Evolutionary conservation across 2,888 invertebrate species (phyloP).

Genomic region (Beris chalybata): DNA sequence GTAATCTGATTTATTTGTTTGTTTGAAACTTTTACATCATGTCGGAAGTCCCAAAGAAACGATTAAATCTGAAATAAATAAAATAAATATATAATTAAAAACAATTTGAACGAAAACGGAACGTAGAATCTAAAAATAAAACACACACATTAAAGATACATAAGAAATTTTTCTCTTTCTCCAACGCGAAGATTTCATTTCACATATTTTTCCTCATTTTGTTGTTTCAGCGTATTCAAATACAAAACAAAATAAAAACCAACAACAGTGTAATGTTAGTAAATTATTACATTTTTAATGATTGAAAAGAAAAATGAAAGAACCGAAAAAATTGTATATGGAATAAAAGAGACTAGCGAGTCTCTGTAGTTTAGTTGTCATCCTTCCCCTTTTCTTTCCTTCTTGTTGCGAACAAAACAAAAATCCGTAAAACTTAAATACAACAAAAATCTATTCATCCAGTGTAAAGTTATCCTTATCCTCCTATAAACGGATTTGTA

Average conservation of each 20-base stretch:
- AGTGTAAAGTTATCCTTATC: slow-evolving; percentile 1
- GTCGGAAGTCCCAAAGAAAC: too few species aligned
- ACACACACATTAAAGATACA: slow-evolving; percentile 19
- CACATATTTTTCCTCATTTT: slow-evolving; percentile 3
- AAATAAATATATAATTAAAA: slow-evolving; percentile 33
- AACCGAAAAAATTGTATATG: slow-evolving; percentile 25
- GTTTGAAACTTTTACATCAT: too few species aligned
- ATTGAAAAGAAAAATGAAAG: slow-evolving; percentile 14
- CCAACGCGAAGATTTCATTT: slow-evolving; percentile 10
- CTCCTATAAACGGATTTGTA: slow-evolving; percentile 13
- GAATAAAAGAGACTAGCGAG: slow-evolving; percentile 29
- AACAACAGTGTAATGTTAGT: slow-evolving; percentile 33
- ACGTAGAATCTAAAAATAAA: slow-evolving; percentile 25
- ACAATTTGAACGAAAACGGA: slow-evolving; percentile 26
- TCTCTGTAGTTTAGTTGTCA: slow-evolving; percentile 28
- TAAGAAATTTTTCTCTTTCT: not conserved
- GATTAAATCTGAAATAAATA: slow-evolving; percentile 37
- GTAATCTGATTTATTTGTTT: too few species aligned
- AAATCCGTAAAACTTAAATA: not conserved
- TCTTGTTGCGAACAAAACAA: not conserved
- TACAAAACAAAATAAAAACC: not conserved
- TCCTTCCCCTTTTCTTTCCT: slow-evolving; percentile 6
- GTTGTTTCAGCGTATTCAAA: too few species aligned
- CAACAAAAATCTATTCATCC: slow-evolving; percentile 6
- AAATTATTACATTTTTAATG: slow-evolving; percentile 33